phyloP scores from a whole-genome alignment of 2,113 vertebrate genomes.

The Mesoclemmys tuberculata region DNA sequence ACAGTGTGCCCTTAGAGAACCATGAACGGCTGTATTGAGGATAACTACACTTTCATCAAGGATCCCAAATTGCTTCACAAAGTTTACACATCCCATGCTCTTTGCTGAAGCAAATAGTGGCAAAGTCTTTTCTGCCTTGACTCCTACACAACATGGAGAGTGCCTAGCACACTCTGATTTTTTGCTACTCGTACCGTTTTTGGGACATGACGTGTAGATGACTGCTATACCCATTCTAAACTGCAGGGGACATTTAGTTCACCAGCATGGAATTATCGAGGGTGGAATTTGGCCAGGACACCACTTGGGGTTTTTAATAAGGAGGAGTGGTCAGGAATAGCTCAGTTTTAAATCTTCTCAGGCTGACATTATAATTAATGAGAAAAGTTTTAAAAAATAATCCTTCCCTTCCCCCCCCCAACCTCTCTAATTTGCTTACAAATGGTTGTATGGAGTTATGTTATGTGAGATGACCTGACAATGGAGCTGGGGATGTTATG shows the following conservation, averaged over 20 bases:
- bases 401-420: not conserved
- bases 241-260: not conserved
- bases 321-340: not conserved
- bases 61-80: not conserved
- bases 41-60: not conserved
- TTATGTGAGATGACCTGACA: not conserved
- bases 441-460: not conserved
- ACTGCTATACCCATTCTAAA: not conserved
- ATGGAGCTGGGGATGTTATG: not conserved
- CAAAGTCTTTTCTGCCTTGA: not conserved
- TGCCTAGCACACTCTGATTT: not conserved
- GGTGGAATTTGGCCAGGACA: not conserved
- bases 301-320: not conserved
- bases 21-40: not conserved
- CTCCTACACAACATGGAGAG: not conserved
- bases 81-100: not conserved
- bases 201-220: not conserved
- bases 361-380: not conserved
- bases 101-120: not conserved
- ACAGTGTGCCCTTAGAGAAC: not conserved
- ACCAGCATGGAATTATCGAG: accelerated
- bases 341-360: not conserved
- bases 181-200: not conserved
- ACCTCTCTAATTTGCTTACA: not conserved
- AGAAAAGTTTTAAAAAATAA: not conserved